Conservation (phyloP, 2,888 invertebrate genomes). For the Tineola bisselliella region DNA sequence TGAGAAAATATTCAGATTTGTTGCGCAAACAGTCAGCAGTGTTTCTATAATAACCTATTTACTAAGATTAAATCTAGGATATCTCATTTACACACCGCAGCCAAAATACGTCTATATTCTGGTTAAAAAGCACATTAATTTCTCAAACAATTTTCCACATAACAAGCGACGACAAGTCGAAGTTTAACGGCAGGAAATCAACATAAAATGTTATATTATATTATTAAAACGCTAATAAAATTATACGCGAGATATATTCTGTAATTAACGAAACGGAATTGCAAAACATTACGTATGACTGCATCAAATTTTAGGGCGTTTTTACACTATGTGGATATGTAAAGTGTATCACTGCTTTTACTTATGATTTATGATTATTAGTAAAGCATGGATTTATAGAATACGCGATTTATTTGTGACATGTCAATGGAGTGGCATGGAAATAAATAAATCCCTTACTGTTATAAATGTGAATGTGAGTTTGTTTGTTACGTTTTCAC, state of each 20-base stretch:
- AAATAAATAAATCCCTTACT: too few species aligned
- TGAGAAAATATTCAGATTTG: background rate
- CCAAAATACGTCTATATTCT: background rate
- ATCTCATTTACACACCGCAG: background rate
- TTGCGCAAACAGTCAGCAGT: background rate
- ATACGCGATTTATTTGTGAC: too few species aligned
- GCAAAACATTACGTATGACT: background rate
- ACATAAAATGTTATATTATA: background rate
- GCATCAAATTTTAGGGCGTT: background rate
- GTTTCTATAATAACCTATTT: background rate
- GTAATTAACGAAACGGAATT: constrained; percentile 8
- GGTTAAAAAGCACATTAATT: background rate
- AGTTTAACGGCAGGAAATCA: background rate
- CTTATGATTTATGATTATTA: too few species aligned
- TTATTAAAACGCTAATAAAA: background rate
- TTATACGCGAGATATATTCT: background rate
- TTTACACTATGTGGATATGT: too few species aligned
- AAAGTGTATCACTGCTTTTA: too few species aligned
- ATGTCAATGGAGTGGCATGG: too few species aligned
- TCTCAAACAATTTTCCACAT: background rate
- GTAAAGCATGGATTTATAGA: too few species aligned
- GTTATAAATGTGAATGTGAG: too few species aligned
- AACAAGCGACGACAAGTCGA: background rate
- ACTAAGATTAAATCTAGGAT: background rate
- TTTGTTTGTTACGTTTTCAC: too few species aligned